Evolutionary conservation across 2,113 vertebrate genomes (phyloP), one percentile per base, ranked within the genome.

Genomic region (Apeltes quadracus): DNA sequence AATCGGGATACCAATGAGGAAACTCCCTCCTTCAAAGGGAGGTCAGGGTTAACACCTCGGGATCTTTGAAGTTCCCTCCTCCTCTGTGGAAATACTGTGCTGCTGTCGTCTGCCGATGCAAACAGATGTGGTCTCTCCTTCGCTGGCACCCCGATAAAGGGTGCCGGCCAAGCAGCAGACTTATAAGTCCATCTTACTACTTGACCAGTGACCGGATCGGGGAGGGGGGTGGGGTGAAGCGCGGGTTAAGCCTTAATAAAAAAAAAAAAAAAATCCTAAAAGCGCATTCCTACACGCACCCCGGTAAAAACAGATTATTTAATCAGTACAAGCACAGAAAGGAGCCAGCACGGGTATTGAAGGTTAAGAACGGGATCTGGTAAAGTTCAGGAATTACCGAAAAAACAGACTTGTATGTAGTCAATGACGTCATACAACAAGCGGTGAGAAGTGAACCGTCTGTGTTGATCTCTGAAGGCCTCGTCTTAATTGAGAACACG

Each of bases 241-340:
- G 29, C 2, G 13, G 78, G 79, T 22, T 81, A 88, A 87, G 83
- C 78, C 75, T 84, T 75, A 88, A 87, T 90, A 82, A 81, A 84
- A 89, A 85, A 58, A 88, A 87, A 90, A 82, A 81, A 84, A 89
- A 85, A 58, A 82, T 76, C 85, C 83, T 80, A 88, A 75, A 88
- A 88, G 79, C 67, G 54, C 84, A 87, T 81, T 87, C 67, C 82
- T 84, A 16, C 29, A 3, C 69, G 58, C 65, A 69, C 74, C 43
- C 66, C 51, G 41, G 64, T 66, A 62, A 82, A 84, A 84, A 75
- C 75, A 76, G 82, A 89, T 85, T 84, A 87, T 87, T 83, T 74
- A 83, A 90, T 90, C 81, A 87, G 81, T 20, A 55, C 29, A 29
- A 14, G 56, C 66, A 66, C 20, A 82, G 29, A 79, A 82, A 76